Evolutionary conservation across 2,113 vertebrate species (phyloP), one percentile per base, ranked within the genome.

Genomic region (Mormyrus lacerda): DNA sequence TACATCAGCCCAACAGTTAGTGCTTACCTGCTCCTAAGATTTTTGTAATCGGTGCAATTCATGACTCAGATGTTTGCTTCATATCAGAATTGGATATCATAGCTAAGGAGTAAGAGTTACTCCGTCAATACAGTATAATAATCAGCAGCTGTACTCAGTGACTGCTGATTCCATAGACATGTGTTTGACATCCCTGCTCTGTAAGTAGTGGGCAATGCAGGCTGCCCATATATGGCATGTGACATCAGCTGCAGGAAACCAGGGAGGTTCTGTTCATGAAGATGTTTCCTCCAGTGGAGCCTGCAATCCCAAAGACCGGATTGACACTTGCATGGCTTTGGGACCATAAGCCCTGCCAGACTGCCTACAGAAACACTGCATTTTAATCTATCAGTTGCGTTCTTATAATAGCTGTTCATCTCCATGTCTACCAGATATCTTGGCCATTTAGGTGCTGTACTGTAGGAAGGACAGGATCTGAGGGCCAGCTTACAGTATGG

Each of bases 201-300:
- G 48, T 53, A 53, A 35, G 27, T 51, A 48, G 1, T 5, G 4
- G 9, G 8, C 10, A 17, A 55, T 27, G 27, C 27, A 35, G 48
- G 85, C 48, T 53, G 31, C n/a, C 85, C 85, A 87, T 53, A 87
- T 87, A 87, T 87, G 85, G 85, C 50, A 6, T 55, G 50, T 53
- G 48, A 87, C 15, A 53, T 87, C 50, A 87, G 27, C 85, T 87
- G 85, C 85, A 9, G 85, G 50, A 35, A 51, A 21, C 50, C 1
- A 35, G 11, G 17, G 50, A 53, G 85, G 13, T 50, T 31, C n/a
- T 53, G 27, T 53, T 27, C 19, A 27, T 87, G 48, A 11, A 39
- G 50, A 87, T 6, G 17, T 10, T 87, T 35, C 50, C 48, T 50
- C 31, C 85, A 27, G 5, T 39, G n/a, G 8, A n/a, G 17, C n/a